Evolutionary conservation across 2,113 vertebrate genomes (phyloP).

Genomic region (Cyphomyrus plagiostoma): DNA sequence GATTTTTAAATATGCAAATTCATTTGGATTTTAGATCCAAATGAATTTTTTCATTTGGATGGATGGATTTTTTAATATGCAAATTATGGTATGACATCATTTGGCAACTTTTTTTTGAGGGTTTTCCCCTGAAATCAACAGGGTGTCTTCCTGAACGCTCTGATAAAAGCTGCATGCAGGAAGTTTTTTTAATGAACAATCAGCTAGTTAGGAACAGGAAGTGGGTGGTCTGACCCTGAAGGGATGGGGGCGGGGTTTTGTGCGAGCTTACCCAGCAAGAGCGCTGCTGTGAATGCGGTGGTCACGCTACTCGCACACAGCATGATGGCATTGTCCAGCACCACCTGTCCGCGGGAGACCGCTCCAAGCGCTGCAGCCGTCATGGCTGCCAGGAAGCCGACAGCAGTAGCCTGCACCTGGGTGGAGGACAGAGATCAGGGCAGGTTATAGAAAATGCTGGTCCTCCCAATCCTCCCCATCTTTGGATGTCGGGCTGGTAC

Average conservation of each 20-base stretch:
- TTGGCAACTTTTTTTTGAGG: not conserved
- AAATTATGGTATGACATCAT: not conserved
- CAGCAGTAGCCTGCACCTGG: slow-evolving; percentile 86
- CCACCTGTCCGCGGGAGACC: slow-evolving; percentile 62
- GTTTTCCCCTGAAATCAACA: not conserved
- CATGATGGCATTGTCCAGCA: slow-evolving; percentile 61
- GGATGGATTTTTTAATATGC: no score
- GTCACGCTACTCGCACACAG: slow-evolving; percentile 79
- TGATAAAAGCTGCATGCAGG: not conserved
- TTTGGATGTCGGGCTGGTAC: not conserved
- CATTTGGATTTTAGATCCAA: no score
- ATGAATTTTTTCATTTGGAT: no score
- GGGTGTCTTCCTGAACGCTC: not conserved
- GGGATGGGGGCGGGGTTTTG: not conserved
- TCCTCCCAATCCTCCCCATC: not conserved
- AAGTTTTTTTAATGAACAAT: not conserved
- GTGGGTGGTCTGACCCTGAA: not conserved
- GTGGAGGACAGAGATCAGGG: not conserved
- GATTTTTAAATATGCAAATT: not conserved
- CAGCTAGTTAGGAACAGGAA: not conserved
- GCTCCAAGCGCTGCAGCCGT: slow-evolving; percentile 70
- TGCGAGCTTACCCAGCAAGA: slow-evolving; percentile 71
- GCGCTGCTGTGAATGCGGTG: slow-evolving; percentile 77
- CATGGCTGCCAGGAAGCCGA: slow-evolving; percentile 82
- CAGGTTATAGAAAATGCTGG: not conserved